These are phyloP conservation scores for Caenorhabditis panamensis DNA, from an alignment of 2,888 invertebrate genomes.

Conservation along the genomic window DNA sequence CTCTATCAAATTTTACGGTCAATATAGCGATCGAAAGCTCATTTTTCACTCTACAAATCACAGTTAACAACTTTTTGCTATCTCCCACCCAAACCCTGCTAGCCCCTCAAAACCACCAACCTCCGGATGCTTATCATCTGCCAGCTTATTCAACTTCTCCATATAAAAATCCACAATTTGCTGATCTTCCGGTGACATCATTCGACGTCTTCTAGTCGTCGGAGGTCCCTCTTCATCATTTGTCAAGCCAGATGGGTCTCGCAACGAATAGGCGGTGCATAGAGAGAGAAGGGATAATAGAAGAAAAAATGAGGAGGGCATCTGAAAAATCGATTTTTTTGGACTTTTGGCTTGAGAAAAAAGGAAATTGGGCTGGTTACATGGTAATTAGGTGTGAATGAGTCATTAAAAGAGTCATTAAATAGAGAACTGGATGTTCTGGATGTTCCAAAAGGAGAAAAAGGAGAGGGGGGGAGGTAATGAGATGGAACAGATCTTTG, in stretches of 20 bases:
- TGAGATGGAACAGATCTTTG: too few relatives aligned
- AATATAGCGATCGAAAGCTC: too few relatives aligned
- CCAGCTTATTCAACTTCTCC: conserved; percentile 74
- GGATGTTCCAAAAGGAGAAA: too few relatives aligned
- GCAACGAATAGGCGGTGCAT: conserved; percentile 41
- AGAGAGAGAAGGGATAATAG: conserved; percentile 13
- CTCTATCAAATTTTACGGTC: too few relatives aligned
- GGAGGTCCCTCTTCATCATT: conserved; percentile 23
- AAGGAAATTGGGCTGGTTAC: too few relatives aligned
- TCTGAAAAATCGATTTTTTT: neutral
- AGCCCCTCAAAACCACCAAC: neutral
- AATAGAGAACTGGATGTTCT: too few relatives aligned
- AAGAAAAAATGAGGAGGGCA: neutral
- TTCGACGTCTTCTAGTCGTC: conserved; percentile 32
- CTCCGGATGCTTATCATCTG: conserved; percentile 70
- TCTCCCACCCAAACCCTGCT: neutral
- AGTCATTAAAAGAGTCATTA: too few relatives aligned
- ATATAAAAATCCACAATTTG: conserved; percentile 74
- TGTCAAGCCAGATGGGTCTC: conserved; percentile 21
- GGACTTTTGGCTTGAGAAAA: neutral
- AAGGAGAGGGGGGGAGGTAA: too few relatives aligned
- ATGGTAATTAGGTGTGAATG: too few relatives aligned
- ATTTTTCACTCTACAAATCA: too few relatives aligned
- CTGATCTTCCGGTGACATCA: conserved; percentile 72
- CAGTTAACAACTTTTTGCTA: conserved; percentile 17